Evolutionary conservation across 1,140 invertebrate species (phyloP).

Genomic region (Drosophila arizonae): DNA sequence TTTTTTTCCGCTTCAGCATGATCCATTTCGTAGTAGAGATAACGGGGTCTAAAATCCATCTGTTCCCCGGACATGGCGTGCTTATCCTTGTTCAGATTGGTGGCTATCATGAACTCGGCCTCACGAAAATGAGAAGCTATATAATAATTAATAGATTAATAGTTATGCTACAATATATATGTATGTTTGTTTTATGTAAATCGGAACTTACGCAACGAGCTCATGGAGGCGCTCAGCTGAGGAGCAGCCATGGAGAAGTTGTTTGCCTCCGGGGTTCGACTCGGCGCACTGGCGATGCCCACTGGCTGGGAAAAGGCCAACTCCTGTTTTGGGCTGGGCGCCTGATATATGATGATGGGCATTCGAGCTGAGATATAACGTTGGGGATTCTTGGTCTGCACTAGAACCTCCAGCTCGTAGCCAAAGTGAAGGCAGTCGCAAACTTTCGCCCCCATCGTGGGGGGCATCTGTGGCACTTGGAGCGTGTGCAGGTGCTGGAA

Average conservation of each 20-base stretch:
- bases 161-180: background rate
- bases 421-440: constrained; percentile 88
- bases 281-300: constrained; percentile 33
- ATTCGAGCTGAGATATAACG: constrained; percentile 82
- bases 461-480: constrained; percentile 87
- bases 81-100: constrained; percentile 71
- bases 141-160: background rate
- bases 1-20: constrained; percentile 32
- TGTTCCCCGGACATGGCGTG: constrained; percentile 61
- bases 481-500: constrained; percentile 82
- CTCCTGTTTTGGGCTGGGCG: constrained; percentile 47
- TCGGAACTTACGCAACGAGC: constrained; percentile 52
- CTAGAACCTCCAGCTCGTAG: constrained; percentile 86
- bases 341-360: constrained; percentile 84
- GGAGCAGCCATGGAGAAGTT: constrained; percentile 9
- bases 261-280: constrained; percentile 33
- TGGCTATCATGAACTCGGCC: constrained; percentile 69
- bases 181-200: background rate
- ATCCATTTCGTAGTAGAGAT: constrained; percentile 73
- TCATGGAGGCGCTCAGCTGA: constrained; percentile 48
- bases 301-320: background rate
- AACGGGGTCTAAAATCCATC: constrained; percentile 68
- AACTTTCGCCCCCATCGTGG: constrained; percentile 86
- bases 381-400: constrained; percentile 73
- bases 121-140: constrained; percentile 65